Evolutionary conservation across 2,888 invertebrate species (phyloP), one percentile per base, ranked within the genome.

Genomic region (Arge pagana): DNA sequence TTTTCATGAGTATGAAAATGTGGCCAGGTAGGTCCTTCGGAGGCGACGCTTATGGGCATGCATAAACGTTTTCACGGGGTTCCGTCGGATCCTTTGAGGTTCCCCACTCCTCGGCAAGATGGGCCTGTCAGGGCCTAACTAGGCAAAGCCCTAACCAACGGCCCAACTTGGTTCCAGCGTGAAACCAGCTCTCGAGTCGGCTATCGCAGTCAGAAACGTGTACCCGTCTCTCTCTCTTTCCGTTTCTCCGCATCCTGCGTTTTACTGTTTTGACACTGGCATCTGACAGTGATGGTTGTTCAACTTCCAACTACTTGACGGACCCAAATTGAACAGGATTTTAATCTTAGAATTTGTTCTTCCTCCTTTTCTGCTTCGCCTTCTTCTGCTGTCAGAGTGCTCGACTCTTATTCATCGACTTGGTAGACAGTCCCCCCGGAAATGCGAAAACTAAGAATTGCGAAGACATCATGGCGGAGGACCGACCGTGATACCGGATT

Each of bases 101-200:
- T 60, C 61, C 65, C 66, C 64, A 60, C 64, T 66, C 63, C 63
- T 53, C 51, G 37, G 31, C 67, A 63, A 67, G 70, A 71, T 70
- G 69, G 70, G 70, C 67, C 69, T 72, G 72, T 72, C 71, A 72
- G 72, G 64, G 64, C 67, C 71, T 72, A 71, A 72, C 72, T 70
- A 71, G 71, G 68, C 67, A 65, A 65, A 64, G 65, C 62, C 63
- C 61, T 53, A 50, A 59, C 48, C 58, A 59, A 37, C 16, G 43
- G 24, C 37, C 33, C 45, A 45, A 35, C 45, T 35, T 7, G 35
- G 50, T 36, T 43, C 48, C 28, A 36, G 41, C 36, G 54, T 56
- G 41, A 36, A 30, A 35, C 49, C 24, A 49, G 56, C 51, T 28
- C 52, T 50, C 48, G 40, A 58, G 43, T 41, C 43, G 48, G 35